These are phyloP conservation scores for Exaiptasia diaphana DNA, from an alignment of 64 coral and sea anemone species.

Conservation along the genomic window DNA sequence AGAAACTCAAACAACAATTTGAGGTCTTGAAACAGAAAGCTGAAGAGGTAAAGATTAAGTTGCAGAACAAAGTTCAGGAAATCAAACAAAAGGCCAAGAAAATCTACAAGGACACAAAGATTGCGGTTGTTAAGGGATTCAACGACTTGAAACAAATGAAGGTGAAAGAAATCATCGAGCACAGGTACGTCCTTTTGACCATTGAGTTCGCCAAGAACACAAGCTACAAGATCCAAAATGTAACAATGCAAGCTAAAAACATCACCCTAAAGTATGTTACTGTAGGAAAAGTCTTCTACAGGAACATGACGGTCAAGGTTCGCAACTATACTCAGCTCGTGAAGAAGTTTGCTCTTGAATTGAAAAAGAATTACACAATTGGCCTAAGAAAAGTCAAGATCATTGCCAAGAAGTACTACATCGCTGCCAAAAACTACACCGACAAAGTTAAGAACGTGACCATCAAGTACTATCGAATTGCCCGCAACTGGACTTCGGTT, in stretches of 20 bases:
- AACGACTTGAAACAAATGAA: constrained; percentile 68
- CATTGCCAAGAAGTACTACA: constrained; percentile 40
- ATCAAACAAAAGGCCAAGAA: constrained; percentile 53
- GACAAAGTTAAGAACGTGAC: constrained; percentile 55
- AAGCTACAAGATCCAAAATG: constrained; percentile 27
- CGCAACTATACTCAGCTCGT: constrained; percentile 56
- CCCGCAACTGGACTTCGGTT: constrained; percentile 17
- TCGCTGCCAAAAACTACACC: constrained; percentile 52
- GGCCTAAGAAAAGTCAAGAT: constrained; percentile 16
- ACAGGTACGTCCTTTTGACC: constrained; percentile 71
- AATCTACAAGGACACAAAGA: constrained; percentile 41
- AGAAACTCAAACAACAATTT: neutral
- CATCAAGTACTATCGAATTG: constrained; percentile 32
- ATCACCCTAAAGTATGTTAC: constrained; percentile 62
- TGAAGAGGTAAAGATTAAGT: constrained; percentile 8
- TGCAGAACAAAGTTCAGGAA: too few relatives aligned
- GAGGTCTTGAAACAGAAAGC: constrained; percentile 5
- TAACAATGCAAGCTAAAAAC: constrained; percentile 59
- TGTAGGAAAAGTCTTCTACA: constrained; percentile 67
- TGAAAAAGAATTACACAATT: constrained; percentile 29
- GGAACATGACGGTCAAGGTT: constrained; percentile 59
- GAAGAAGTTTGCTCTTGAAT: neutral
- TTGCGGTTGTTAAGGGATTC: constrained; percentile 31
- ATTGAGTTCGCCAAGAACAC: constrained; percentile 66
- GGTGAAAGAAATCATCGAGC: constrained; percentile 76